Percentiles rank a stretch among this genome's conserved stretches.
Conservation (phyloP, 2,113 vertebrate genomes). For the Microtus ochrogaster region DNA sequence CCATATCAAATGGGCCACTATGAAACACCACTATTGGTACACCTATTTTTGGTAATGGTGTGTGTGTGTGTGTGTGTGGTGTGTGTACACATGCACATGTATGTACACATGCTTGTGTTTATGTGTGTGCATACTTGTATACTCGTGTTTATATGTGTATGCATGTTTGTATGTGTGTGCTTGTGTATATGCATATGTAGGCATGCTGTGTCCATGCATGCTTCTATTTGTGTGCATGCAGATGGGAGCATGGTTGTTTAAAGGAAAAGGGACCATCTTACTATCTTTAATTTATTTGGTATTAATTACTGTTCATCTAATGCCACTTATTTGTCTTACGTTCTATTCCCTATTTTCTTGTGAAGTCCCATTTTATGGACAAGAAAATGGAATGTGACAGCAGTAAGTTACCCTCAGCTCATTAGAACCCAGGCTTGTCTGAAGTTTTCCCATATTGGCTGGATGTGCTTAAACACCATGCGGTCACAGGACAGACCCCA, state of each 20-base stretch:
- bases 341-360: not conserved
- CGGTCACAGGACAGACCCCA: too few species aligned
- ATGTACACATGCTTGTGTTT: not conserved
- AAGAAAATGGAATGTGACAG: not conserved
- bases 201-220: fast-evolving
- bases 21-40: not conserved
- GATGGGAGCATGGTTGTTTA: not conserved
- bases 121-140: not conserved
- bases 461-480: not conserved
- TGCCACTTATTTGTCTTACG: not conserved
- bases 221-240: not conserved
- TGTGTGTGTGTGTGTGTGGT: too few species aligned
- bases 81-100: too few species aligned
- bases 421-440: not conserved
- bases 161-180: not conserved
- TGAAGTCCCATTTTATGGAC: not conserved
- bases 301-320: not conserved
- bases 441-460: not conserved
- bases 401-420: not conserved
- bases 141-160: not conserved
- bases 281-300: not conserved
- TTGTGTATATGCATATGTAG: too few species aligned
- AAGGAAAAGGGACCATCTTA: not conserved
- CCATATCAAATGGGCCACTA: not conserved
- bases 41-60: not conserved